These are phyloP conservation scores for Coenobita brevimanus DNA, from an alignment of 1,140 invertebrate species.

Conservation along the genomic window DNA sequence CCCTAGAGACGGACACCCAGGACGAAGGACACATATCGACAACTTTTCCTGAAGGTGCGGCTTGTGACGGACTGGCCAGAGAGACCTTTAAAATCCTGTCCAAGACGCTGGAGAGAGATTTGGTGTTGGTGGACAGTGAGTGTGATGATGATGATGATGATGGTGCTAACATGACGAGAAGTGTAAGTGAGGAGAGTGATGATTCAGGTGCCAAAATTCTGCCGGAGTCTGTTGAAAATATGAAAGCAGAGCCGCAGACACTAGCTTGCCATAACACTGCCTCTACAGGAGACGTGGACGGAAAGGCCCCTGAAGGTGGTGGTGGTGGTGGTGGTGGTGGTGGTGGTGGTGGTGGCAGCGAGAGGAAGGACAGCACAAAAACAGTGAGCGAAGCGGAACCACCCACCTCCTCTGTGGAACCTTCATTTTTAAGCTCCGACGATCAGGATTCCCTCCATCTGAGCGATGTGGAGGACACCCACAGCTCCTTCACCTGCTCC, in stretches of 20 bases:
- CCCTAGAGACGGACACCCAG: too few species aligned
- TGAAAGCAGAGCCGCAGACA: not conserved
- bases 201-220: not conserved
- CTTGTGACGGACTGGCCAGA: not conserved
- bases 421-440: not conserved
- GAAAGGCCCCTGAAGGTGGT: not conserved
- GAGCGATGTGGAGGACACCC: constrained; percentile 46
- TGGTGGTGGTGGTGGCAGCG: not conserved
- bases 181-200: not conserved
- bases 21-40: not conserved
- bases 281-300: not conserved
- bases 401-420: constrained; percentile 1
- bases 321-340: not conserved
- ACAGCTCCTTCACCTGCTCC: constrained; percentile 8
- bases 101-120: not conserved
- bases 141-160: not conserved
- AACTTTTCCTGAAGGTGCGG: not conserved
- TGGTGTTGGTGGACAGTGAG: not conserved
- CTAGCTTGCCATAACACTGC: not conserved
- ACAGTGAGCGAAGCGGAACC: not conserved
- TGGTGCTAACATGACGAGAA: not conserved
- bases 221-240: not conserved
- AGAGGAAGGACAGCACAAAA: not conserved
- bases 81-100: not conserved
- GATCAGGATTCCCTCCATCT: constrained; percentile 53